phyloP scores from a whole-genome alignment of 2,888 invertebrate genomes.

The Phlogophora meticulosa region DNA sequence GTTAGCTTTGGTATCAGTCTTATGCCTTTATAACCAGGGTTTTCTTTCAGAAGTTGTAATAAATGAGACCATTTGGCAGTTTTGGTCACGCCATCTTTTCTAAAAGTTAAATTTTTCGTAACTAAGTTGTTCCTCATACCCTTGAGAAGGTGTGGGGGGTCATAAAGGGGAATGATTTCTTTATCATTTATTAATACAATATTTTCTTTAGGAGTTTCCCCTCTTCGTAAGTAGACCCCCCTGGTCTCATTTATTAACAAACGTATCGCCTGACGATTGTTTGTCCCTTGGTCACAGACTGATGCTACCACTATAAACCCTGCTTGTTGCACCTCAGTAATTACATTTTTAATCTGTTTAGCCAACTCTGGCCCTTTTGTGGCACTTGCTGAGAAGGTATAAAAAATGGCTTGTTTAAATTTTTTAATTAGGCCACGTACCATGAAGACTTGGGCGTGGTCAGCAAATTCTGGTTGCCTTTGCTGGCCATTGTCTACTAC shows the following conservation, averaged over 20 bases:
- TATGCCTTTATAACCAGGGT: slow-evolving; percentile 59
- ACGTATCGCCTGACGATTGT: slow-evolving; percentile 58
- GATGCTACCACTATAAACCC: slow-evolving; percentile 57
- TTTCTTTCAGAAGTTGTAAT: slow-evolving; percentile 39
- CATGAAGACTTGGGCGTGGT: slow-evolving; percentile 19
- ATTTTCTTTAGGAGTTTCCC: slow-evolving; percentile 40
- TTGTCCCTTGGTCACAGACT: slow-evolving; percentile 66
- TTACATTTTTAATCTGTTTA: background rate
- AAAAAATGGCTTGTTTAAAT: slow-evolving; percentile 5
- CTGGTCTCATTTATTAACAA: slow-evolving; percentile 56
- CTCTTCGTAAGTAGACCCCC: slow-evolving; percentile 34
- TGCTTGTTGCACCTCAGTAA: slow-evolving; percentile 14
- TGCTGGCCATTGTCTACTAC: slow-evolving; percentile 10
- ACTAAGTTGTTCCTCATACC: slow-evolving; percentile 58
- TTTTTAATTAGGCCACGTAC: slow-evolving; percentile 12
- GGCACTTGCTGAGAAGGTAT: slow-evolving; percentile 6
- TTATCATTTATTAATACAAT: slow-evolving; percentile 48
- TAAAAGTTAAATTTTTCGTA: slow-evolving; percentile 16
- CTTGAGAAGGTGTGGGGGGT: slow-evolving; percentile 53
- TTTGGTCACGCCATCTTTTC: slow-evolving; percentile 24
- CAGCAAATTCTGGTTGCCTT: background rate
- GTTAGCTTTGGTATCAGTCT: slow-evolving; percentile 63
- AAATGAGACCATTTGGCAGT: slow-evolving; percentile 67
- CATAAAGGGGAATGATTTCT: slow-evolving; percentile 60
- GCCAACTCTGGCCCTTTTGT: slow-evolving; percentile 4